phyloP scores from a whole-genome alignment of 2,113 vertebrate genomes.

The Cyprinodon brontotheroides region DNA sequence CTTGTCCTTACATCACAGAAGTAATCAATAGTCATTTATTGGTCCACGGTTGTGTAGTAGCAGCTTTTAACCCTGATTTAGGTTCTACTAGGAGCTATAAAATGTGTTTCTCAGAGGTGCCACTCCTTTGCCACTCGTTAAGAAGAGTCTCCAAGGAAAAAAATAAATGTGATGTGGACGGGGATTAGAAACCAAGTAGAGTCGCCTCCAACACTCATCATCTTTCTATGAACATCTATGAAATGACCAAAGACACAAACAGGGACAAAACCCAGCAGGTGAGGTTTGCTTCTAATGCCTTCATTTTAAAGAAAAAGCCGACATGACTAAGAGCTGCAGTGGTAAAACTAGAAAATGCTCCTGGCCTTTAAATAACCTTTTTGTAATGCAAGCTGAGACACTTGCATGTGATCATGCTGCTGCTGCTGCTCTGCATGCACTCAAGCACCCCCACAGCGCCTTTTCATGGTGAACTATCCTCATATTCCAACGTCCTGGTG shows the following conservation, averaged over 20 bases:
- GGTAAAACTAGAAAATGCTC: conserved; percentile 37
- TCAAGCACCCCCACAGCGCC: conserved; percentile 3
- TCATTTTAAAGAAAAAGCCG: conserved; percentile 29
- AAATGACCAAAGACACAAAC: neutral
- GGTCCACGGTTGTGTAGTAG: no score
- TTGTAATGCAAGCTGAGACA: conserved; percentile 37
- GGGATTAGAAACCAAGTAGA: neutral
- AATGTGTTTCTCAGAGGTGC: neutral
- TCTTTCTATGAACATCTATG: neutral
- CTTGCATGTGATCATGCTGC: conserved; percentile 2
- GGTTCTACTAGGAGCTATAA: no score
- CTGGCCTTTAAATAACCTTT: conserved; percentile 65
- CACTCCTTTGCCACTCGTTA: neutral
- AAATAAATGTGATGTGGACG: neutral
- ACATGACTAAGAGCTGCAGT: conserved; percentile 18
- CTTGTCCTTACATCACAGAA: no score
- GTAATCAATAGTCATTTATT: no score
- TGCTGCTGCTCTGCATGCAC: conserved; percentile 1
- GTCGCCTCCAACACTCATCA: neutral
- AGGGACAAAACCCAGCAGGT: neutral
- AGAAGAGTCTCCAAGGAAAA: neutral
- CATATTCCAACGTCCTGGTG: conserved; percentile 38
- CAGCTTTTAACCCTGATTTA: no score
- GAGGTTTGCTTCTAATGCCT: conserved; percentile 5
- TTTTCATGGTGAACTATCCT: conserved; percentile 15